phyloP scores from a whole-genome alignment of 1,140 invertebrate genomes.

The Sinonovacula constricta region DNA sequence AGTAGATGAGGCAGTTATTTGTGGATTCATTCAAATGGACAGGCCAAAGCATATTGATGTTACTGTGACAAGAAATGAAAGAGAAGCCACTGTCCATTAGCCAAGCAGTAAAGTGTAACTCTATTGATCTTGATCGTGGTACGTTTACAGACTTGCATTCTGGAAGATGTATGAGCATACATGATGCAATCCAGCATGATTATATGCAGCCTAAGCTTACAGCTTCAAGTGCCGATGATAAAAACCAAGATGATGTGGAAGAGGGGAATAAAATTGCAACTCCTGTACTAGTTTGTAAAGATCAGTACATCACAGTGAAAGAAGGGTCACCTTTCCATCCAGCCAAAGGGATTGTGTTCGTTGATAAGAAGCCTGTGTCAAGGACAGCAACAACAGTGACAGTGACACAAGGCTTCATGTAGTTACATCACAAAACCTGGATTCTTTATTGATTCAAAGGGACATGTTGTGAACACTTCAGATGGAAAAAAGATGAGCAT shows the following conservation, averaged over 20 bases:
- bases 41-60: conserved; percentile 41
- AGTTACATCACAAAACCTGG: conserved; percentile 65
- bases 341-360: conserved; percentile 53
- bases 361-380: conserved; percentile 62
- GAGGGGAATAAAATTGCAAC: conserved; percentile 1
- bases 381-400: conserved; percentile 67
- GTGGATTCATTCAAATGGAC: conserved; percentile 82
- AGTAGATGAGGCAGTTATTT: conserved; percentile 89
- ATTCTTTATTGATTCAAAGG: conserved; percentile 66
- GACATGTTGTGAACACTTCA: conserved; percentile 64
- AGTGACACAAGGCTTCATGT: conserved; percentile 59
- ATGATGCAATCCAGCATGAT: conserved; percentile 84
- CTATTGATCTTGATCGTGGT: conserved; percentile 88
- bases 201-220: conserved; percentile 83
- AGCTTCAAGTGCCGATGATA: conserved; percentile 30
- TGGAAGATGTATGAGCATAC: conserved; percentile 84
- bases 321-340: conserved; percentile 68
- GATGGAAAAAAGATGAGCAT: conserved; percentile 69
- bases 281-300: conserved; percentile 1
- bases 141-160: conserved; percentile 83
- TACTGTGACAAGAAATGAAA: conserved; percentile 29
- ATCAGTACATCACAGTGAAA: conserved; percentile 56
- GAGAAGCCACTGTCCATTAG: conserved; percentile 68
- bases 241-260: conserved; percentile 28
- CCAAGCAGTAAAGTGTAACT: conserved; percentile 86